Evolutionary conservation across 2,113 vertebrate species (phyloP), one percentile per base, ranked within the genome.

Genomic region (Bungarus multicinctus): DNA sequence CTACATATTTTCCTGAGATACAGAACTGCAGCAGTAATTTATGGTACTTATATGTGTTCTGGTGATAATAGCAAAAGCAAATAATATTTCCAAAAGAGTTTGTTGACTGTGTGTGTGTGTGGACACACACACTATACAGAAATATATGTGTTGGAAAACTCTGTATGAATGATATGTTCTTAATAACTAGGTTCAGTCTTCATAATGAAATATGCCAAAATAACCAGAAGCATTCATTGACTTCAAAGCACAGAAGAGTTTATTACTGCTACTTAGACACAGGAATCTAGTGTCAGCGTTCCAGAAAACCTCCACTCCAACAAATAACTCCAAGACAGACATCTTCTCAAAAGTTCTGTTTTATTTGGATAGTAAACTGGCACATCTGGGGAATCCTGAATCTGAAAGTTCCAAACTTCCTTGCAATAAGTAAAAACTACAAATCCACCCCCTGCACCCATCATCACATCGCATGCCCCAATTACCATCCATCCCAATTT

Each of bases 11-110:
- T 95, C 93, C 81, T 95, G 95, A 95, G 69, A 93, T 89, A 93
- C 92, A 96, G 91, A 94, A 91, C 27, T 95, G 95, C 47, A 94
- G 95, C 95, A 95, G 94, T 95, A 96, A 95, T 90, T 95, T 94
- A 92, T 0, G 0, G 88, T 89, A 93, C 94, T 94, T 94, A 0
- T 94, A 69, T 94, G 93, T 96, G 93, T 94, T 95, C 90, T 89
- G 96, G 92, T 90, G 93, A 93, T 92, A 96, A 95, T 93, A 91
- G 54, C 6, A 95, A 91, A 47, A 95, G 93, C 90, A 96, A 96
- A 95, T 94, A 95, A 96, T 87, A 43, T 92, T 86, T 81, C 86
- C 53, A 45, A 0, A 27, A 91, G 92, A 92, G 93, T 94, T 91
- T 58, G 93, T 94, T 94, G 94, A 94, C 91, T 90, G 93, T 74